Conservation (phyloP, 2,888 invertebrate species). For the Notocelia uddmanniana region DNA sequence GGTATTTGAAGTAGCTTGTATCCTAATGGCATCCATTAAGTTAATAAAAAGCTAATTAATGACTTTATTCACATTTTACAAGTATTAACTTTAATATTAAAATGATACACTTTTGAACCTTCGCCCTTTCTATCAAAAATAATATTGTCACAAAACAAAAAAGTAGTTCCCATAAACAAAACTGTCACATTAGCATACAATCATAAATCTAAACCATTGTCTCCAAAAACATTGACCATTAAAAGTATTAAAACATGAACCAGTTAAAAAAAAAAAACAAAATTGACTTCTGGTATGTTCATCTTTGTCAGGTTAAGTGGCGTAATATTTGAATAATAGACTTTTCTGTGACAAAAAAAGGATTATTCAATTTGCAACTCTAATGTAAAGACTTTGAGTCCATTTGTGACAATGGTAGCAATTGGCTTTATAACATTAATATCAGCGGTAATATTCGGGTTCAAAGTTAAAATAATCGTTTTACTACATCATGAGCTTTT, state of each 20-base stretch:
- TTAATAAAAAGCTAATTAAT: background rate
- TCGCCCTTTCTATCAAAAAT: background rate
- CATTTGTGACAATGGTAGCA: background rate
- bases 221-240: constrained; percentile 54
- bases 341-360: constrained; percentile 46
- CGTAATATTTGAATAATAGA: constrained; percentile 71
- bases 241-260: constrained; percentile 51
- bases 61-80: background rate
- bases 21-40: too few species aligned
- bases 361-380: constrained; percentile 13
- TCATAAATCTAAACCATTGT: constrained; percentile 62
- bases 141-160: constrained; percentile 40
- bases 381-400: constrained; percentile 3
- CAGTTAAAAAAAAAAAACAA: constrained; percentile 52
- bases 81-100: constrained; percentile 3
- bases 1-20: too few species aligned
- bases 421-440: constrained; percentile 14
- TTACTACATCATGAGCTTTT: background rate
- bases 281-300: constrained; percentile 68
- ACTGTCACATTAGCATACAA: constrained; percentile 42
- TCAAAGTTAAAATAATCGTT: background rate
- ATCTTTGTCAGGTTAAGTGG: constrained; percentile 64
- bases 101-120: background rate
- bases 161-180: constrained; percentile 46
- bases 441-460: constrained; percentile 10